Evolutionary conservation across 2,797 vertebrate genomes (phyloP).

Genomic region (Remorina albescens): DNA sequence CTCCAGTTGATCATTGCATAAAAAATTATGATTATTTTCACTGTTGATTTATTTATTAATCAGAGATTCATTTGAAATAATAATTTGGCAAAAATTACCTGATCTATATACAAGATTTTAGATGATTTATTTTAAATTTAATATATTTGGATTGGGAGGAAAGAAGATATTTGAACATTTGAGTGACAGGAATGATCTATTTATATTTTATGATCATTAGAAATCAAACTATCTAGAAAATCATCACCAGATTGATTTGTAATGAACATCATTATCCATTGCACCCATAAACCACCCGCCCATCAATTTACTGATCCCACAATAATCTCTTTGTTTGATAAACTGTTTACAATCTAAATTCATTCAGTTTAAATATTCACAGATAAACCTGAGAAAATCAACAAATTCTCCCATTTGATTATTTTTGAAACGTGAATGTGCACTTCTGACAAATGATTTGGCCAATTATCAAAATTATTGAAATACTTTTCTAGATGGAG

Average conservation of each 20-base stretch:
- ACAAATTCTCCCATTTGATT: neutral
- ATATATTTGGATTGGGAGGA: too few relatives aligned
- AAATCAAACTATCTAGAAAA: neutral
- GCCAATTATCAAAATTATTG: neutral
- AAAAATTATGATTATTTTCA: neutral
- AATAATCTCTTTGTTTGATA: neutral
- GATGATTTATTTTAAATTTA: too few relatives aligned
- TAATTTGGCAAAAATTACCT: neutral
- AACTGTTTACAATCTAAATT: slow-evolving; percentile 7
- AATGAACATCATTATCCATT: neutral
- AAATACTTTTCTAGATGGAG: neutral
- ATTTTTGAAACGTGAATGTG: slow-evolving; percentile 1
- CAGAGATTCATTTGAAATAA: neutral
- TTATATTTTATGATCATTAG: neutral
- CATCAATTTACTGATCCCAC: neutral
- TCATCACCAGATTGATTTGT: neutral
- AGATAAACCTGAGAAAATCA: neutral
- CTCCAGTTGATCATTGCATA: too few relatives aligned
- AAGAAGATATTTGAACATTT: neutral
- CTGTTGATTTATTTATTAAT: neutral
- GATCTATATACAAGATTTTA: too few relatives aligned
- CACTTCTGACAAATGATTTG: neutral
- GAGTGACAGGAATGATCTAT: neutral
- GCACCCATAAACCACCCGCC: neutral
- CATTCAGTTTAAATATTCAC: neutral